Conservation (phyloP, 2,113 vertebrate genomes). For the Megalops atlanticus region DNA sequence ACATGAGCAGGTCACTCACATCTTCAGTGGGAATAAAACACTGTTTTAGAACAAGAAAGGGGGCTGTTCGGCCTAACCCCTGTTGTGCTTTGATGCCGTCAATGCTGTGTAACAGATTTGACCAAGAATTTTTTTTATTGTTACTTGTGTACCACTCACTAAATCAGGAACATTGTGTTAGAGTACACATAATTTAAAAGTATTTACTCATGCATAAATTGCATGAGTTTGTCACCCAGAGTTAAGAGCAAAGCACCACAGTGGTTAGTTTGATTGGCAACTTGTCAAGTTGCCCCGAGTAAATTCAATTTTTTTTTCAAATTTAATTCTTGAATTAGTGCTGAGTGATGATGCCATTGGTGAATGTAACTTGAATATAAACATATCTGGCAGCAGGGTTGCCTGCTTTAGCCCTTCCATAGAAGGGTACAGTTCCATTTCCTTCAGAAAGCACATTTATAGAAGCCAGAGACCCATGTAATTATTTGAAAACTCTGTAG, state of each 20-base stretch:
- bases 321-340: constrained; percentile 7
- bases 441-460: too few relatives aligned
- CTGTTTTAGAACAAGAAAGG: not conserved
- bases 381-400: too few relatives aligned
- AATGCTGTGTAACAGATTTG: not conserved
- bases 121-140: not conserved
- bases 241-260: not conserved
- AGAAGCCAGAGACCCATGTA: too few relatives aligned
- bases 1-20: not conserved
- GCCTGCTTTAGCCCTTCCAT: too few relatives aligned
- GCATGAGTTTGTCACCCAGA: not conserved
- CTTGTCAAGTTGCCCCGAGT: not conserved
- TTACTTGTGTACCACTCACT: not conserved
- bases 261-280: not conserved
- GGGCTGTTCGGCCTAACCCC: not conserved
- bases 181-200: too few relatives aligned
- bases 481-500: too few relatives aligned
- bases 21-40: not conserved
- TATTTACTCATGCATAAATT: too few relatives aligned
- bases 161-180: not conserved
- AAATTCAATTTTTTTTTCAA: too few relatives aligned
- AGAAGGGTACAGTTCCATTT: too few relatives aligned
- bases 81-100: not conserved
- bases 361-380: too few relatives aligned
- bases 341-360: constrained; percentile 11